A percentile compares a stretch with the other conserved stretches of the same genome.
Evolutionary conservation across 2,888 invertebrate genomes (phyloP).

Genomic region (Ecliptopera silaceata): DNA sequence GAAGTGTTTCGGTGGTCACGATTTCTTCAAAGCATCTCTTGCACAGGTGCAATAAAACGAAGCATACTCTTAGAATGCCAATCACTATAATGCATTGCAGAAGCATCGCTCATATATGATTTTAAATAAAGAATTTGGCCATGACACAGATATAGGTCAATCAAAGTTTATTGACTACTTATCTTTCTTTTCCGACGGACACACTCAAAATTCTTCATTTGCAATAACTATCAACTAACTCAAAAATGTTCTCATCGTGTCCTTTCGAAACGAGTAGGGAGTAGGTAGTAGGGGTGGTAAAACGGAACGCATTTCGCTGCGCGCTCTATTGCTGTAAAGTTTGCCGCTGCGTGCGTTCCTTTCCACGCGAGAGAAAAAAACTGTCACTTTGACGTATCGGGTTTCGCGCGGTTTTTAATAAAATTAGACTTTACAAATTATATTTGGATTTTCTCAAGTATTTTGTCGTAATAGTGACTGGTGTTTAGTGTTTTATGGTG

Average conservation of each 20-base stretch:
- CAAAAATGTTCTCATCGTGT: constrained; percentile 54
- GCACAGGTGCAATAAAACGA: constrained; percentile 20
- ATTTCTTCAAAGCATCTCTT: constrained; percentile 9
- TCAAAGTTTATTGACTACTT: constrained; percentile 35
- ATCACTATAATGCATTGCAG: constrained; percentile 33
- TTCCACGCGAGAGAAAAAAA: constrained; percentile 46
- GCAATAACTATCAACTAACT: constrained; percentile 59
- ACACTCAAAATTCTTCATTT: constrained; percentile 48
- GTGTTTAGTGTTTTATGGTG: constrained; percentile 39
- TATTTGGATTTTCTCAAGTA: constrained; percentile 43
- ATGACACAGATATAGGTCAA: constrained; percentile 37
- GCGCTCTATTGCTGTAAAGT: constrained; percentile 63
- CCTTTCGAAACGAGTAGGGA: constrained; percentile 79
- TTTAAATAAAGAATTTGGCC: constrained; percentile 35
- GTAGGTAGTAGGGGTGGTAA: constrained; percentile 79
- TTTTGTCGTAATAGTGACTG: constrained; percentile 41
- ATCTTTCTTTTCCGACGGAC: constrained; percentile 35
- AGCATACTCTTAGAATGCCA: constrained; percentile 22
- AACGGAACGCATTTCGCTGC: constrained; percentile 65
- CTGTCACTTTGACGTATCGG: constrained; percentile 47
- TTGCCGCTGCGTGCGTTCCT: constrained; percentile 64
- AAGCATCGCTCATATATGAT: constrained; percentile 28
- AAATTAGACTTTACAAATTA: constrained; percentile 23
- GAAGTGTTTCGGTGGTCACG: constrained; percentile 12
- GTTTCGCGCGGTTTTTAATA: constrained; percentile 40